Conservation (phyloP, 2,888 invertebrate genomes). For the Stenoptilia bipunctidactyla region DNA sequence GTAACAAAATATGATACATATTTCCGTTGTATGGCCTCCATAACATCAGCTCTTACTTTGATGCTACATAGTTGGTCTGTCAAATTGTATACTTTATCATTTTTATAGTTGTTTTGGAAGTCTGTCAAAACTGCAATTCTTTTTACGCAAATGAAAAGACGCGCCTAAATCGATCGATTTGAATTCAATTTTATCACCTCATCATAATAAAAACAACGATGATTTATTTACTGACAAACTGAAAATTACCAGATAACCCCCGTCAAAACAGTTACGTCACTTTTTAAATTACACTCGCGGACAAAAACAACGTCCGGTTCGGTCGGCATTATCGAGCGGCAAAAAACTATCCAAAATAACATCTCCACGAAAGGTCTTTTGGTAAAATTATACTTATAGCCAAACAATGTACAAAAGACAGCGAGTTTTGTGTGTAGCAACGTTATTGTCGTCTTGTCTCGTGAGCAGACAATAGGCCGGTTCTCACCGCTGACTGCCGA, state of each 20-base stretch:
- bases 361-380: constrained; percentile 31
- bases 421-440: constrained; percentile 36
- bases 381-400: constrained; percentile 29
- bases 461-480: constrained; percentile 39
- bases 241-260: not conserved
- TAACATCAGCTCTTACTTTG: no score
- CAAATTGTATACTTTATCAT: no score
- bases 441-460: constrained; percentile 31
- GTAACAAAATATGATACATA: no score
- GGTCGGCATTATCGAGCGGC: constrained; percentile 29
- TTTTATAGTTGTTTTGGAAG: no score
- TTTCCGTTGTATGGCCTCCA: no score
- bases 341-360: constrained; percentile 29
- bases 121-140: no score
- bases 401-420: constrained; percentile 41
- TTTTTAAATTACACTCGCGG: constrained; percentile 21
- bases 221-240: no score
- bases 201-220: no score
- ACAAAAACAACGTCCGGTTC: constrained; percentile 54
- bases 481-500: constrained; percentile 32
- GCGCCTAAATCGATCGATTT: no score
- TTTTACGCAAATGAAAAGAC: no score
- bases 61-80: no score
- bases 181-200: no score
- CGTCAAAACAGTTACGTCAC: constrained; percentile 37